Conservation (phyloP, 2,113 vertebrate genomes). For the Setophaga coronata region DNA sequence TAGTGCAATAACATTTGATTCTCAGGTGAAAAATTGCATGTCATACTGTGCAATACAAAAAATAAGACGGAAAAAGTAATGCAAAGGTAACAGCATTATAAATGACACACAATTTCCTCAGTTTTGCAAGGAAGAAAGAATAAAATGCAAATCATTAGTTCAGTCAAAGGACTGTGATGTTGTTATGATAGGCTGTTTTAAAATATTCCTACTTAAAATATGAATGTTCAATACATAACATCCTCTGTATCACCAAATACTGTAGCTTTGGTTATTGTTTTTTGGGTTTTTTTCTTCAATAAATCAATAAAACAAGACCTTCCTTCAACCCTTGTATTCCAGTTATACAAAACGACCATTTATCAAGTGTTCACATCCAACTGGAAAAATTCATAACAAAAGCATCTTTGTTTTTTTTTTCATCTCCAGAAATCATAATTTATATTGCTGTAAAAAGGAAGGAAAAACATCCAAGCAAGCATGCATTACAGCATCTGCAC, state of each 20-base stretch:
- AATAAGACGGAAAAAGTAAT: not conserved
- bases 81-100: not conserved
- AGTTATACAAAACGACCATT: not conserved
- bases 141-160: not conserved
- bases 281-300: not conserved
- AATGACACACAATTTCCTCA: not conserved
- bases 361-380: not conserved
- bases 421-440: constrained; percentile 9
- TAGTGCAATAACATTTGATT: not conserved
- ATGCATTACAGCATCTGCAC: not conserved
- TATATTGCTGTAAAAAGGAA: constrained; percentile 24
- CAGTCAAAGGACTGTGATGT: not conserved
- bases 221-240: not conserved
- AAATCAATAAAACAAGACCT: not conserved
- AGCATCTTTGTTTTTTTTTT: not conserved
- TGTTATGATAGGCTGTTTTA: not conserved
- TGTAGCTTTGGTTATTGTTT: not conserved
- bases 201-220: not conserved
- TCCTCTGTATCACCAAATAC: not conserved
- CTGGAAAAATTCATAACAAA: constrained; percentile 1
- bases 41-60: not conserved
- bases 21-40: not conserved
- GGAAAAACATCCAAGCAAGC: not conserved
- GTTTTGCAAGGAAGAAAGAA: not conserved
- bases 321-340: not conserved